A percentile compares a stretch with the other conserved stretches of the same genome.
Evolutionary conservation across 1,140 invertebrate genomes (phyloP).

Genomic region (Drosophila chauvacae): DNA sequence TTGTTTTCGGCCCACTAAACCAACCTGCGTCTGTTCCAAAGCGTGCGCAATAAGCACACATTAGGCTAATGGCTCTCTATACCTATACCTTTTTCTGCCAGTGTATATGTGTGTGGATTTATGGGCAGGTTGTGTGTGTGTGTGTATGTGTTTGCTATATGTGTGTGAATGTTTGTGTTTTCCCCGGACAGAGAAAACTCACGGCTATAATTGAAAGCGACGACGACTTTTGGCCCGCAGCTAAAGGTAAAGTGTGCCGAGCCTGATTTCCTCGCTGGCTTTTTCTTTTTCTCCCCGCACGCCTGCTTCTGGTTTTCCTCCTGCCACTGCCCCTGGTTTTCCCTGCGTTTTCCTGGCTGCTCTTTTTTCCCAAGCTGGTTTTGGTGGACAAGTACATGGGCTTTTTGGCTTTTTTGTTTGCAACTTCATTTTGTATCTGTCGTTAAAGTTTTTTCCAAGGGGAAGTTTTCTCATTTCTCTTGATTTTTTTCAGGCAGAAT

Average conservation of each 20-base stretch:
- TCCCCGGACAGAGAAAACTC: slow-evolving; percentile 52
- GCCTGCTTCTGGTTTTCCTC: neutral
- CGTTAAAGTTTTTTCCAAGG: slow-evolving; percentile 63
- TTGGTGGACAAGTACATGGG: slow-evolving; percentile 39
- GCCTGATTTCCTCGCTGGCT: slow-evolving; percentile 34
- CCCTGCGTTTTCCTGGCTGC: slow-evolving; percentile 27
- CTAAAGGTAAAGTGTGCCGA: slow-evolving; percentile 51
- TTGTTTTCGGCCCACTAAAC: slow-evolving; percentile 13
- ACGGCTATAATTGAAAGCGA: slow-evolving; percentile 64
- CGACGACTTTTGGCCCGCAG: slow-evolving; percentile 62
- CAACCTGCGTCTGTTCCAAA: slow-evolving; percentile 70
- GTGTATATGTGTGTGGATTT: slow-evolving; percentile 13
- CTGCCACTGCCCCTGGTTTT: neutral
- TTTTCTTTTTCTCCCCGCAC: neutral
- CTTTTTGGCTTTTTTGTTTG: slow-evolving; percentile 67
- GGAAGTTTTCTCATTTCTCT: slow-evolving; percentile 1
- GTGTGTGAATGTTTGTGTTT: slow-evolving; percentile 24
- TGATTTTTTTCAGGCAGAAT: neutral
- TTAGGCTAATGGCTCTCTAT: slow-evolving; percentile 73
- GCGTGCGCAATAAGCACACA: slow-evolving; percentile 81
- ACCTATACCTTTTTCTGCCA: slow-evolving; percentile 17
- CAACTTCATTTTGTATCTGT: slow-evolving; percentile 81
- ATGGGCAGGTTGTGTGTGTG: slow-evolving; percentile 10
- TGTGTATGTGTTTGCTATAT: slow-evolving; percentile 1
- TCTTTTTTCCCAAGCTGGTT: slow-evolving; percentile 34